Conservation (phyloP, 30 jellyfish, hydroid and myxozoan genomes). For the Clytia hemisphaerica region DNA sequence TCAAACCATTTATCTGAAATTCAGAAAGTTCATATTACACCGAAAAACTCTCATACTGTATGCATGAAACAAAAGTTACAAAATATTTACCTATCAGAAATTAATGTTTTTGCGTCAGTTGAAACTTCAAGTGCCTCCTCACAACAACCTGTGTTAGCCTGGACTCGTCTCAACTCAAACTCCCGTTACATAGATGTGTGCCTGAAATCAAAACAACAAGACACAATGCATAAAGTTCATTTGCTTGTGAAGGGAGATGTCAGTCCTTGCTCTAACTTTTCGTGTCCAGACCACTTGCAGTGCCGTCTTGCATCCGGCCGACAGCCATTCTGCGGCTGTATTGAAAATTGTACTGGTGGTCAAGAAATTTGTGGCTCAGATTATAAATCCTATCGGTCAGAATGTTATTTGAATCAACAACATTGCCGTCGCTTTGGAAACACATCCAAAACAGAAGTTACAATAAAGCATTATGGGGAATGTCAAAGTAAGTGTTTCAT, state of each 20-base stretch:
- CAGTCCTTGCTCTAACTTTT: background rate
- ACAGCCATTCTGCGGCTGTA: slow-evolving; percentile 21
- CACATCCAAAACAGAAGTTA: background rate
- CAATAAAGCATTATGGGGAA: slow-evolving; percentile 4
- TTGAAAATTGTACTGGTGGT: background rate
- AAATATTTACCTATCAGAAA: too few species aligned
- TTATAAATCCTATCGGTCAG: background rate
- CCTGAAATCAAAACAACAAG: too few species aligned
- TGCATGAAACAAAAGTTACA: too few species aligned
- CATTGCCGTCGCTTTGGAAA: slow-evolving; percentile 1
- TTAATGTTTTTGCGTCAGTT: too few species aligned
- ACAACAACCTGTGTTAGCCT: too few species aligned
- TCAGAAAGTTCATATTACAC: too few species aligned
- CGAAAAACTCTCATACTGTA: too few species aligned
- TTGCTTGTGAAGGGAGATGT: slow-evolving; percentile 2
- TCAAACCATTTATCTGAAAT: background rate
- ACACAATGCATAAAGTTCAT: too few species aligned
- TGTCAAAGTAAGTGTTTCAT: slow-evolving; percentile 2
- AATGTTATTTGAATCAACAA: slow-evolving; percentile 4
- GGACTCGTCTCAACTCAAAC: too few species aligned
- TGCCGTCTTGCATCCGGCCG: background rate
- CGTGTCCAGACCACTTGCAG: slow-evolving; percentile 7
- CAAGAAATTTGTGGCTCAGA: slow-evolving; percentile 13
- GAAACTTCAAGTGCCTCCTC: too few species aligned
- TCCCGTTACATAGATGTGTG: too few species aligned